Percentiles rank a stretch among this genome's conserved stretches.
Conservation (phyloP, 2,888 invertebrate genomes). For the Kryphioiulus occultus region DNA sequence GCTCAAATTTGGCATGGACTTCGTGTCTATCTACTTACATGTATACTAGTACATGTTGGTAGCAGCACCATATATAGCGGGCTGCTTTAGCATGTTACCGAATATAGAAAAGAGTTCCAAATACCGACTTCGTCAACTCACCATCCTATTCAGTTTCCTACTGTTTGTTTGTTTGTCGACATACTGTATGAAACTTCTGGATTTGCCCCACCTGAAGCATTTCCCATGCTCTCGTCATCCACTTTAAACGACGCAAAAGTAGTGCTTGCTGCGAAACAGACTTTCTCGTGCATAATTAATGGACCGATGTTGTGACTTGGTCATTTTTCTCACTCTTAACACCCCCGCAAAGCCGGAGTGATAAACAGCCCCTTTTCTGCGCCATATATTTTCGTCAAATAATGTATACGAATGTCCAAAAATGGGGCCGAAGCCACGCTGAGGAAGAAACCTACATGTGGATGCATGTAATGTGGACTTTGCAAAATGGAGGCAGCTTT, state of each 20-base stretch:
- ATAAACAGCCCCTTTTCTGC: not conserved
- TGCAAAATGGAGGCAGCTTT: not conserved
- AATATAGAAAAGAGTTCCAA: too few species aligned
- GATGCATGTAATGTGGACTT: too few species aligned
- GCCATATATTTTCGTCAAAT: not conserved
- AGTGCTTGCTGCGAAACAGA: slow-evolving; percentile 6
- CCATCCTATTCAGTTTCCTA: too few species aligned
- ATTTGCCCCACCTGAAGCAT: not conserved
- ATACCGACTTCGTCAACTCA: too few species aligned
- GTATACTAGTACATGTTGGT: too few species aligned
- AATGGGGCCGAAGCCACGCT: not conserved
- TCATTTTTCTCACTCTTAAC: slow-evolving; percentile 8
- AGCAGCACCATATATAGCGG: too few species aligned
- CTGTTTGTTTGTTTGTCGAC: not conserved
- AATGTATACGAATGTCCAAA: too few species aligned
- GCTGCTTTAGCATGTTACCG: too few species aligned
- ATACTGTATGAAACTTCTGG: not conserved
- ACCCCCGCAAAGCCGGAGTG: not conserved
- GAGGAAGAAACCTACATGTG: not conserved
- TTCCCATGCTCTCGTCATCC: not conserved
- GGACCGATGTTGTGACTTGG: not conserved
- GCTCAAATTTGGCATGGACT: too few species aligned
- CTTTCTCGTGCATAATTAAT: not conserved
- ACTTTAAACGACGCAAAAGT: not conserved
- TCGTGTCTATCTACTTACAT: too few species aligned